phyloP scores from a whole-genome alignment of 2,797 vertebrate genomes.

The Spondyliosoma cantharus region DNA sequence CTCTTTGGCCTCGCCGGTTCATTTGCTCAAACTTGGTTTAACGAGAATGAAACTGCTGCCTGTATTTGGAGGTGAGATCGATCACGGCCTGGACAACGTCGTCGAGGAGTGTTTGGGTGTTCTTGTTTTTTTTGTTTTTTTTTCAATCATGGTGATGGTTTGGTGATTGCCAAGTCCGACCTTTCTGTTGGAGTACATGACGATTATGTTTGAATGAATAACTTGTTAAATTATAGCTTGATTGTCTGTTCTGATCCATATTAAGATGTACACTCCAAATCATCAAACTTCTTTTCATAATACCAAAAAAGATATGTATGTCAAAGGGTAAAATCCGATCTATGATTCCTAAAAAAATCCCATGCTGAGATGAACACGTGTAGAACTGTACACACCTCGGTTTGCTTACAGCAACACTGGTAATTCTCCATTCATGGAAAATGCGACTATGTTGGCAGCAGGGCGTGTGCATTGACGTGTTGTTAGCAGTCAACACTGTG shows the following conservation, averaged over 20 bases:
- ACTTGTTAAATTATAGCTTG: neutral
- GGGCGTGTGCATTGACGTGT: constrained; percentile 18
- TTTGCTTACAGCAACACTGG: constrained; percentile 40
- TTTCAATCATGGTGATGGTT: neutral
- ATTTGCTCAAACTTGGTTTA: constrained; percentile 23
- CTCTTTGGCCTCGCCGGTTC: constrained; percentile 3
- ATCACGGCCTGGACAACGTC: neutral
- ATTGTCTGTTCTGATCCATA: neutral
- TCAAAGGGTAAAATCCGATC: neutral
- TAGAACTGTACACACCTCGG: neutral
- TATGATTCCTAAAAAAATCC: neutral
- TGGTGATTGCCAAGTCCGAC: neutral
- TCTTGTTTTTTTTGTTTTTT: neutral
- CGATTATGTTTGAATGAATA: neutral
- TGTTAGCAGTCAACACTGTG: constrained; percentile 56
- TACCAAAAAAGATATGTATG: neutral
- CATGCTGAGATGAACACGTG: neutral
- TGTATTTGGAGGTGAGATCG: constrained; percentile 14
- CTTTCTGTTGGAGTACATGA: neutral
- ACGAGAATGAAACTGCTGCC: constrained; percentile 3
- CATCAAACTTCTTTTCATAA: neutral
- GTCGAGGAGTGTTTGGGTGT: neutral
- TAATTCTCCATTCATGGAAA: constrained; percentile 58
- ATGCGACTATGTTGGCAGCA: constrained; percentile 15
- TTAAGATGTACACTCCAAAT: neutral